A percentile compares a stretch with the other conserved stretches of the same genome.
Evolutionary conservation across 2,888 invertebrate genomes (phyloP).

Genomic region (Eilema sororculum): DNA sequence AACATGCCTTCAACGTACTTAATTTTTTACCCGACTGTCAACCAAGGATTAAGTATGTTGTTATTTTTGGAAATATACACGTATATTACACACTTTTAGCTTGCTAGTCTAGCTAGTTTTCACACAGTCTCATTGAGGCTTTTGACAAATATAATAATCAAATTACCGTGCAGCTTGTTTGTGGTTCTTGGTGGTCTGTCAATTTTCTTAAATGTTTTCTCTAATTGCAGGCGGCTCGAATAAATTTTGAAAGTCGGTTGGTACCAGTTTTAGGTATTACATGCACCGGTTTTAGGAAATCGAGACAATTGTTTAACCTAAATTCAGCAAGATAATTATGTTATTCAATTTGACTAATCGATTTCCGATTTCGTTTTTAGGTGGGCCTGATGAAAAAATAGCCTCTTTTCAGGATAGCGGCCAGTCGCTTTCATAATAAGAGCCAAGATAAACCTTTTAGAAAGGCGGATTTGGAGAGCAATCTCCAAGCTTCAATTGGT

Average conservation of each 20-base stretch:
- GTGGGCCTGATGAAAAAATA: background rate
- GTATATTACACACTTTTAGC: too few species aligned
- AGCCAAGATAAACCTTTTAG: background rate
- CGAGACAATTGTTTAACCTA: background rate
- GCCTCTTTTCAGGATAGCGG: background rate
- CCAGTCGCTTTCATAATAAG: background rate
- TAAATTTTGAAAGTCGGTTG: slow-evolving; percentile 8
- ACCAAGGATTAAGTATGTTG: background rate
- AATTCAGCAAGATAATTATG: too few species aligned
- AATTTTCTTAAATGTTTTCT: slow-evolving; percentile 8
- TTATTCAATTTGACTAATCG: too few species aligned
- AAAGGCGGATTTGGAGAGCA: background rate
- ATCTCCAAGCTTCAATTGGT: background rate
- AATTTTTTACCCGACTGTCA: background rate
- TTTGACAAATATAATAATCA: background rate
- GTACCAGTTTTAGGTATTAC: background rate
- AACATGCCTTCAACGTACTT: background rate
- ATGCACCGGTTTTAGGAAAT: background rate
- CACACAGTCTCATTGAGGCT: background rate
- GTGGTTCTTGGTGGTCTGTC: slow-evolving; percentile 2
- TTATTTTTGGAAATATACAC: background rate
- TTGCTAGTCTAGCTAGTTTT: too few species aligned
- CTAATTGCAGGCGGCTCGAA: slow-evolving; percentile 6
- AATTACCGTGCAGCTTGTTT: background rate
- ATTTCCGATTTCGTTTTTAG: background rate